A percentile compares a stretch with the other conserved stretches of the same genome.
phyloP scores from a whole-genome alignment of 2,113 vertebrate species.

The Erythrolamprus reginae region DNA sequence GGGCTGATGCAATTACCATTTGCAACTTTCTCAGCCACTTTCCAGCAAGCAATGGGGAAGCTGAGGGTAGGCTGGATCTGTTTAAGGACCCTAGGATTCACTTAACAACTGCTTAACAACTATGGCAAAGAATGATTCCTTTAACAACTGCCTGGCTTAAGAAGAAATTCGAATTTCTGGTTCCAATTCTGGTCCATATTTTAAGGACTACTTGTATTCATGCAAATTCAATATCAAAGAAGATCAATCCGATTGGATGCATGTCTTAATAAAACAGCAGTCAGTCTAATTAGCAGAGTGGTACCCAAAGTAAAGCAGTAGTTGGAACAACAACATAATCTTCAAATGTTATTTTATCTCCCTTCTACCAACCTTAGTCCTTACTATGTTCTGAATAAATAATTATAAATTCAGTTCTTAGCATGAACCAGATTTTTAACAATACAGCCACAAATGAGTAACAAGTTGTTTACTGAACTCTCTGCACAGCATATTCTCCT shows the following conservation, averaged over 20 bases:
- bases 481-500: not conserved
- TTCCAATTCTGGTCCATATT: not conserved
- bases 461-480: not conserved
- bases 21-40: not conserved
- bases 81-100: not conserved
- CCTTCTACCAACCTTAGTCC: not conserved
- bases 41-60: not conserved
- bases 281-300: not conserved
- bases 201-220: not conserved
- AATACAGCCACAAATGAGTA: not conserved
- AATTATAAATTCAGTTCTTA: not conserved
- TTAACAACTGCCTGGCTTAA: not conserved
- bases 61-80: not conserved
- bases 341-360: not conserved
- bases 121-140: not conserved
- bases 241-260: not conserved
- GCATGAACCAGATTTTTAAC: not conserved
- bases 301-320: not conserved
- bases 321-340: not conserved
- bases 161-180: not conserved
- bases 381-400: not conserved
- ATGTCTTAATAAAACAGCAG: not conserved
- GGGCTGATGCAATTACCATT: not conserved
- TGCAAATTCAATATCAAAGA: not conserved
- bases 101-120: not conserved